These are phyloP conservation scores for Pterois miles DNA, from an alignment of 2,797 vertebrate genomes.

Conservation along the genomic window DNA sequence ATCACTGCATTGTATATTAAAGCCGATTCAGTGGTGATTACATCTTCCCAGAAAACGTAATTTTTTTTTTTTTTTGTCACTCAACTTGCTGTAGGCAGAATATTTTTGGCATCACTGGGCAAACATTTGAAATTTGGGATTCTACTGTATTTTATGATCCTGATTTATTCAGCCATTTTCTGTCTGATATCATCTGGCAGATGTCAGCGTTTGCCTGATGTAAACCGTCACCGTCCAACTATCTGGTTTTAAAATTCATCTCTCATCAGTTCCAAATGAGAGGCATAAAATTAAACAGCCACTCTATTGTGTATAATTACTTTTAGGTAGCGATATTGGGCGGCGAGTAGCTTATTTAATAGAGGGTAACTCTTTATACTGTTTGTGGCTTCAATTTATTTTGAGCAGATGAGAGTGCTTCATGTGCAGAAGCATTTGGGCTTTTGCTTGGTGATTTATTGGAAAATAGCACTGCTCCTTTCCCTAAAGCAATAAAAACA, in stretches of 20 bases:
- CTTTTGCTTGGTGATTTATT: constrained; percentile 42
- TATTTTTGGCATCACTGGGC: no score
- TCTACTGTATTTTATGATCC: constrained; percentile 1
- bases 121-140: background rate
- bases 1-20: background rate
- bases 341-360: constrained; percentile 44
- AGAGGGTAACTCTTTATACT: constrained; percentile 29
- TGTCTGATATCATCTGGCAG: constrained; percentile 19
- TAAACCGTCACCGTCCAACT: constrained; percentile 47
- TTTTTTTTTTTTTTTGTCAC: background rate
- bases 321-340: constrained; percentile 34
- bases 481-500: constrained; percentile 51
- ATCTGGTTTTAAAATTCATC: constrained; percentile 22
- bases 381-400: constrained; percentile 63
- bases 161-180: constrained; percentile 7
- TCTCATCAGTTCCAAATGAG: constrained; percentile 51
- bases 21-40: background rate
- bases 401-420: constrained; percentile 32
- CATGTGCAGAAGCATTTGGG: constrained; percentile 29
- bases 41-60: background rate
- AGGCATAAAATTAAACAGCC: constrained; percentile 47
- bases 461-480: constrained; percentile 25
- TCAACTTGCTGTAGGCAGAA: no score
- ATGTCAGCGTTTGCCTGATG: constrained; percentile 8
- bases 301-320: constrained; percentile 55